Evolutionary conservation across 2,113 vertebrate genomes (phyloP).

Genomic region (Podarcis raffonei): DNA sequence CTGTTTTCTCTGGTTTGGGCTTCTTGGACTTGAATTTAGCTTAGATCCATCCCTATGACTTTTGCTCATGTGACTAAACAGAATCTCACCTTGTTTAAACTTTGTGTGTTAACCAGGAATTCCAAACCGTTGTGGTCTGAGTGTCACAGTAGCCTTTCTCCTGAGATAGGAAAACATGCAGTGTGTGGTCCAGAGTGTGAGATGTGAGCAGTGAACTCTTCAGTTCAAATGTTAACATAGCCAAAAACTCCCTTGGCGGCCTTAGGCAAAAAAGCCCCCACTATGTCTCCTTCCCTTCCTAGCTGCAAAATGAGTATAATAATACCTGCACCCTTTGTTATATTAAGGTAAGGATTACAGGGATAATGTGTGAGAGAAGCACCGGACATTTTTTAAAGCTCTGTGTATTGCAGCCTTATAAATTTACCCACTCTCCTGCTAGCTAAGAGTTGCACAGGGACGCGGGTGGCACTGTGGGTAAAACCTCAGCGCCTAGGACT

Average conservation of each 20-base stretch:
- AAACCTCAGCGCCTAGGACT: no score
- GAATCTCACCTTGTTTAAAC: not conserved
- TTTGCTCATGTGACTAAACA: not conserved
- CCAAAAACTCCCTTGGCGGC: no score
- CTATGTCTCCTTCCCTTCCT: not conserved
- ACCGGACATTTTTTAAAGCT: not conserved
- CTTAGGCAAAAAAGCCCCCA: not conserved
- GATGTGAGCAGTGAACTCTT: not conserved
- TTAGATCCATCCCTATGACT: not conserved
- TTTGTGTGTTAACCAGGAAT: not conserved
- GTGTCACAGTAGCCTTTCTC: not conserved
- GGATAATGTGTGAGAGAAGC: not conserved
- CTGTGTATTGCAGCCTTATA: not conserved
- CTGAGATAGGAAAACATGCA: not conserved
- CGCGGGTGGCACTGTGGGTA: no score
- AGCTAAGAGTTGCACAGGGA: no score
- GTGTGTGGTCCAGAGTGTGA: not conserved
- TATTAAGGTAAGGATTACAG: not conserved
- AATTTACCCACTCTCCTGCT: not conserved
- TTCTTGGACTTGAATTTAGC: not conserved
- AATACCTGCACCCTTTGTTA: not conserved
- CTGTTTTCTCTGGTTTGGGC: no score
- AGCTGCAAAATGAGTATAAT: not conserved
- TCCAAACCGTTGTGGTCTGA: not conserved
- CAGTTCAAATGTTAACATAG: not conserved